Base-by-base conservation (phyloP, 2,888 invertebrate species). In the Ditula angustiorana region DNA sequence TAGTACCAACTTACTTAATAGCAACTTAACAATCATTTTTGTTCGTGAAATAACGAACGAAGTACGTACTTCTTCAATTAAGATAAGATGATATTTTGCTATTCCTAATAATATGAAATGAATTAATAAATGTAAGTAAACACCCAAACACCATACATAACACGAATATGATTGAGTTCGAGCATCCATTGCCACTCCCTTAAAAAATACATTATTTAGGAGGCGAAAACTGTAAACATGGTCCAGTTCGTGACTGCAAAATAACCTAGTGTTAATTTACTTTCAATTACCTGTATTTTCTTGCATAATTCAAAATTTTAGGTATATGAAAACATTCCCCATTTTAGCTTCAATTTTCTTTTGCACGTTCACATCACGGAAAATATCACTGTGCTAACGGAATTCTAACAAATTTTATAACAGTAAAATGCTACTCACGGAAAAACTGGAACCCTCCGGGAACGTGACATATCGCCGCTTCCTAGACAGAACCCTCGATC, bases 401-500 rank as follows among this genome's bases (percentile, higher is more conserved):
- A 52, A 30, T 52, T n/a, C 19, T 44, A 46, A n/a, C n/a, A n/a
- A 41, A 13, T 28, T 1, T 49, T 37, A 47, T 44, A 58, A 10
- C 28, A 50, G 23, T 46, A 67, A 67, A 72, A 69, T 62, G 61
- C 49, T 65, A 93, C 94, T 94, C 77, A 95, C 95, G 66, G 95
- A 95, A 85, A 95, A 95, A 83, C 95, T 95, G 10, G 95, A 94
- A 13, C 95, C 95, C 81, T 95, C 95, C 0, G 95, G 95, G 85
- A 96, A 96, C 24, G 95, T 95, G 10, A 95, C 93, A 76, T 95
- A 95, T 74, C 96, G 90, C 73, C 93, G 94, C 67, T 86, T 90
- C 63, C 95, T 90, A 0, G 94, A 94, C 68, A 95, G 85, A 71
- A 90, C 74, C 69, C 82, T 90, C 13, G 86, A 80, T 55, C 72